Conservation (phyloP, 2,888 invertebrate genomes). For the Frankliniella fusca region DNA sequence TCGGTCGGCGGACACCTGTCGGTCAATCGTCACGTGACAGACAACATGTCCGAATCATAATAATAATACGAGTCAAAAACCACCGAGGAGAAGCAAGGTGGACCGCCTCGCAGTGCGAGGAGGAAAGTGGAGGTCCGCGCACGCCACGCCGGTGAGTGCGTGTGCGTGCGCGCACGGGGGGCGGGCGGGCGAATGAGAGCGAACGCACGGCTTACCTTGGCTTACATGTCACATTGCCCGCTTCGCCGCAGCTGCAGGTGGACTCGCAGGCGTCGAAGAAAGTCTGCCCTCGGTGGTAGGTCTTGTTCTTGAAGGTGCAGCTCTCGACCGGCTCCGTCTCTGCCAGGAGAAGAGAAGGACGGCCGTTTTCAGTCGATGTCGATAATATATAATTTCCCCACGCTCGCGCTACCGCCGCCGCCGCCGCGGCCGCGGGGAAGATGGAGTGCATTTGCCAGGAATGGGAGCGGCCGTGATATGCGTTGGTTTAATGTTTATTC, state of each 20-base stretch:
- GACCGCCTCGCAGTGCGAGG: neutral
- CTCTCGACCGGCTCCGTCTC: slow-evolving; percentile 50
- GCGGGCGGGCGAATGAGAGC: neutral
- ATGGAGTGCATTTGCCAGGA: no score
- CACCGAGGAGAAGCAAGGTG: no score
- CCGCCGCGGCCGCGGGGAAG: no score
- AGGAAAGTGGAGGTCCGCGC: neutral
- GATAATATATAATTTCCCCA: no score
- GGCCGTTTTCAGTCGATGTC: no score
- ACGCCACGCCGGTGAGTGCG: neutral
- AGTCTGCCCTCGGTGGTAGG: slow-evolving; percentile 65
- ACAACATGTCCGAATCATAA: no score
- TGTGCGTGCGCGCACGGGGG: neutral
- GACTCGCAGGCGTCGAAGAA: slow-evolving; percentile 78
- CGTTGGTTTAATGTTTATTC: neutral
- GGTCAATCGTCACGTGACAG: slow-evolving; percentile 15
- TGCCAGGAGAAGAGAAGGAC: neutral
- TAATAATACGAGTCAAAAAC: no score
- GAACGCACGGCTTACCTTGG: slow-evolving; percentile 55
- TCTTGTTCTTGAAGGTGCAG: slow-evolving; percentile 64
- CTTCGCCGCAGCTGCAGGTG: slow-evolving; percentile 70
- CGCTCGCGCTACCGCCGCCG: no score
- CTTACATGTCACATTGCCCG: slow-evolving; percentile 67
- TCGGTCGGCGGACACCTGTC: slow-evolving; percentile 58
- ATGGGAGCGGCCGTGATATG: no score